phyloP scores from a whole-genome alignment of 2,797 vertebrate species.

The Florisuga fusca region DNA sequence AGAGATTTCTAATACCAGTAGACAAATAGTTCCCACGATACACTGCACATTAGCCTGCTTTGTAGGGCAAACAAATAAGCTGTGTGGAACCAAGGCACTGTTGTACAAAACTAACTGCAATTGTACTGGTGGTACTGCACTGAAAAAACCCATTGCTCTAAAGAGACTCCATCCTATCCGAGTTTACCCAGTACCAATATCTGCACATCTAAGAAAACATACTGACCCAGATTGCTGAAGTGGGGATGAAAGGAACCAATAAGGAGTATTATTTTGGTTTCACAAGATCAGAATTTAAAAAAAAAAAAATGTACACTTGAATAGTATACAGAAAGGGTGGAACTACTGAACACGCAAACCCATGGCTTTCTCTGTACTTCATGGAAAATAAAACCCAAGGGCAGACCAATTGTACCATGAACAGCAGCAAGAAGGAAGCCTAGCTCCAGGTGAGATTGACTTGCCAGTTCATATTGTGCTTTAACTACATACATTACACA shows the following conservation, averaged over 20 bases:
- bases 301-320: background rate
- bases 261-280: background rate
- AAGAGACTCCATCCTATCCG: background rate
- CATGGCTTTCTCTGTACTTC: background rate
- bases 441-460: background rate
- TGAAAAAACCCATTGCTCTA: background rate
- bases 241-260: background rate
- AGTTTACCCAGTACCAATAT: background rate
- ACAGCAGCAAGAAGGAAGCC: fast-evolving
- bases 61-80: background rate
- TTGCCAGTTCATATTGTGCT: background rate
- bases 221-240: background rate
- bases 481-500: background rate
- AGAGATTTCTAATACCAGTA: background rate
- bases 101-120: background rate
- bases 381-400: background rate
- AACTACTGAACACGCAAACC: background rate
- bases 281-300: background rate
- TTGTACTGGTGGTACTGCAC: background rate
- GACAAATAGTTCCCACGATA: background rate
- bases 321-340: background rate
- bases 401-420: background rate
- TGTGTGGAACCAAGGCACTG: background rate
- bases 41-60: background rate
- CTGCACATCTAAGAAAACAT: background rate